Evolutionary conservation across 2,797 vertebrate genomes (phyloP), one percentile per base, ranked within the genome.

Genomic region (Anguilla megastoma): DNA sequence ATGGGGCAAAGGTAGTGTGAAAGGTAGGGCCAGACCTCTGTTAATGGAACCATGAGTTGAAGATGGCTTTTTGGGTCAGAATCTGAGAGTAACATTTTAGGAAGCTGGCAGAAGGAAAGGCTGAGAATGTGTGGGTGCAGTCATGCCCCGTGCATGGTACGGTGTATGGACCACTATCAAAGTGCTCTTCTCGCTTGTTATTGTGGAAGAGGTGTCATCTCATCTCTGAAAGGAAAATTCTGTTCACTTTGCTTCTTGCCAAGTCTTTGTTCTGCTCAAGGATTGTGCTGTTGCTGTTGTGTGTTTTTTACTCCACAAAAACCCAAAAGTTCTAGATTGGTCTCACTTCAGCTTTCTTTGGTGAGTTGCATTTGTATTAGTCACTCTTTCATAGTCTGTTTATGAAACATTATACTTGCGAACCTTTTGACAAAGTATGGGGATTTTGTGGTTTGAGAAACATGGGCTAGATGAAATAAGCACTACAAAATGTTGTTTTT

Each of bases 11-110:
- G 41, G 41, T 45, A 45, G 52, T 85, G n/a, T 69, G 24, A 52
- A 82, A 60, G 48, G 50, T 41, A 60, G 27, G 50, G 56, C 33
- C 16, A 71, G 50, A 87, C 80, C 45, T 84, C 33, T 74, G 66
- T 41, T 50, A 84, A 84, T 24, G 85, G 86, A 86, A 86, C 63
- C 41, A 63, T 86, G 88, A 86, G 66, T 74, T 89, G 63, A 86
- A 89, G 85, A 60, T 7, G 82, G 85, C 33, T 50, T 89, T 66
- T 86, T 83, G 86, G 80, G 58, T 54, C 85, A 88, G 80, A 79
- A 83, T 79, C 48, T 83, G 85, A 88, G 85, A 69, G 33, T 30
- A 41, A 3, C 24, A 54, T 6, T 48, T 58, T 58, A 63, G 27
- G 50, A 71, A 82, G 76, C 85, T 80, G 88, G 41, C 16, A 2